These are phyloP conservation scores for Rhagophthalmus giganteus DNA, from an alignment of 2,888 invertebrate species.

Conservation along the genomic window DNA sequence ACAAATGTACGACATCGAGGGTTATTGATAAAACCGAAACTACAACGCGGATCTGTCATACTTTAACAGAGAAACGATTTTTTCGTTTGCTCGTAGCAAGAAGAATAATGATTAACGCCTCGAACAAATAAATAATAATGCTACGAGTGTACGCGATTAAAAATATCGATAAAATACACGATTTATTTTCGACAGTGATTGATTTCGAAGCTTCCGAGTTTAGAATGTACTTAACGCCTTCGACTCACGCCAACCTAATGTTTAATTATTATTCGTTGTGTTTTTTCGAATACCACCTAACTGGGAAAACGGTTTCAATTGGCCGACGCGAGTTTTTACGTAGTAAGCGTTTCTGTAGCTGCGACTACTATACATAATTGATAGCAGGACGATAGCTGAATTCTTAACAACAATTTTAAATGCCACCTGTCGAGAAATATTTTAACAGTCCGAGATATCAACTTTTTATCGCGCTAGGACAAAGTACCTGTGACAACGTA, in stretches of 20 bases:
- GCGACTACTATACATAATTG: constrained; percentile 8
- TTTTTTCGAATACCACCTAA: no score
- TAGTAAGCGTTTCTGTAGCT: constrained; percentile 2
- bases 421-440: constrained; percentile 14
- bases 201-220: constrained; percentile 43
- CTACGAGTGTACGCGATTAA: constrained; percentile 43
- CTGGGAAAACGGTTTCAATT: no score
- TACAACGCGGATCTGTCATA: constrained; percentile 40
- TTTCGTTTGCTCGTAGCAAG: constrained; percentile 35
- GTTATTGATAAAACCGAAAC: constrained; percentile 42
- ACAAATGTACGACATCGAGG: constrained; percentile 40
- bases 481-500: background rate
- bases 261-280: constrained; percentile 7
- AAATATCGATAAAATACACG: constrained; percentile 47
- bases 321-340: no score
- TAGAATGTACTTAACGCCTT: constrained; percentile 43
- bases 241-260: constrained; percentile 18
- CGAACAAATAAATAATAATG: constrained; percentile 45
- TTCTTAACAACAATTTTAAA: constrained; percentile 8
- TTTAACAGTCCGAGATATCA: constrained; percentile 4
- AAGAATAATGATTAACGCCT: constrained; percentile 41
- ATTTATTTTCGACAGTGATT: constrained; percentile 46
- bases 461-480: background rate
- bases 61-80: constrained; percentile 37
- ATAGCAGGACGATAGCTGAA: constrained; percentile 6